Percentiles rank a stretch among this genome's conserved stretches.
Conservation (phyloP, 2,113 vertebrate genomes). For the Paralichthys olivaceus region DNA sequence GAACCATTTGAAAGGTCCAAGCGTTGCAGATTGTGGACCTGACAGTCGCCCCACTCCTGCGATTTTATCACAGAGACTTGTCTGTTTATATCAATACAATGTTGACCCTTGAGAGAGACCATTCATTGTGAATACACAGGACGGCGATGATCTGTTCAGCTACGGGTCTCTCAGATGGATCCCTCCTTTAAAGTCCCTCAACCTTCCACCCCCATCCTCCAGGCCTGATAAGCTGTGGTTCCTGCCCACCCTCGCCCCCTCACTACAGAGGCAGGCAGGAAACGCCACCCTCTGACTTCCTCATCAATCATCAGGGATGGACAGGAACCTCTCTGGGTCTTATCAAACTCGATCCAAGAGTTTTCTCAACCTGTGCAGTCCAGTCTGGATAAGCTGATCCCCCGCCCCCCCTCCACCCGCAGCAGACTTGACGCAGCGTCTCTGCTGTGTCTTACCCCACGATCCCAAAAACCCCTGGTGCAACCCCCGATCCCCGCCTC, state of each 20-base stretch:
- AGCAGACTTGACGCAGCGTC: conserved; percentile 32
- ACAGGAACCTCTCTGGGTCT: conserved; percentile 70
- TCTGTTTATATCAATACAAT: conserved; percentile 29
- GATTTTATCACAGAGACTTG: conserved; percentile 8
- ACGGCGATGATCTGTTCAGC: conserved; percentile 36
- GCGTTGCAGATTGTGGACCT: conserved; percentile 25
- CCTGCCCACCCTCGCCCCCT: conserved; percentile 35
- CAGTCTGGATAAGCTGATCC: conserved; percentile 82
- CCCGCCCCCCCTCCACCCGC: background rate
- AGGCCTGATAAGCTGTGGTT: conserved; percentile 79
- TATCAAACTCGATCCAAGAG: conserved; percentile 66
- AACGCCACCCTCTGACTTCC: conserved; percentile 73
- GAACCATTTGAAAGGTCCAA: background rate
- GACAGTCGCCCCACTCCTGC: conserved; percentile 19
- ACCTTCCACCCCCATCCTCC: conserved; percentile 43
- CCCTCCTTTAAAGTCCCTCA: conserved; percentile 19
- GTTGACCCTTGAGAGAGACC: conserved; percentile 31
- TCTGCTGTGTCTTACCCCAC: conserved; percentile 46
- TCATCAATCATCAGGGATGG: conserved; percentile 80
- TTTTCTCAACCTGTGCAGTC: conserved; percentile 80
- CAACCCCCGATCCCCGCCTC: conserved; percentile 30
- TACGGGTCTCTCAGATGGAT: conserved; percentile 31
- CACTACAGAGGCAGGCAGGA: conserved; percentile 23
- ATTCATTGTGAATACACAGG: conserved; percentile 31
- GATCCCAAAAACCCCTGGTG: conserved; percentile 23